These are phyloP conservation scores for Megalopta genalis DNA, from an alignment of 1,140 invertebrate genomes.

Conservation along the genomic window DNA sequence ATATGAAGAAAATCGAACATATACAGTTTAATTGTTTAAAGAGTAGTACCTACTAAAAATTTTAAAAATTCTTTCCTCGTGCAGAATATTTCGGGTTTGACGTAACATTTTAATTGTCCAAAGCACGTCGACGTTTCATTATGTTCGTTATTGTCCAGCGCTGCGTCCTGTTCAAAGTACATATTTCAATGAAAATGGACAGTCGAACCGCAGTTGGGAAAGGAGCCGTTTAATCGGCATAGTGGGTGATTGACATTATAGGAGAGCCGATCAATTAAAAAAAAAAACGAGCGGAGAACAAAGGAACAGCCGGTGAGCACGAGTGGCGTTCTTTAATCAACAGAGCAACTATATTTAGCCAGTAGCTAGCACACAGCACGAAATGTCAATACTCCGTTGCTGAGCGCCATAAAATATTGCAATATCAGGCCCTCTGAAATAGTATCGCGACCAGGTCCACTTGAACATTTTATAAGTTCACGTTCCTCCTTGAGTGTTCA, in stretches of 20 bases:
- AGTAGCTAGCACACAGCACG: constrained; percentile 13
- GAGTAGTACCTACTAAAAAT: no score
- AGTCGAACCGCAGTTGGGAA: background rate
- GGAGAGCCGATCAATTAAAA: background rate
- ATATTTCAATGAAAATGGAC: background rate
- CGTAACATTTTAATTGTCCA: background rate
- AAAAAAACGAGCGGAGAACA: background rate
- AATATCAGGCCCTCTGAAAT: background rate
- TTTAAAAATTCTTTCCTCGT: no score
- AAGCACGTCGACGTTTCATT: background rate
- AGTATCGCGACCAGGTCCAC: background rate
- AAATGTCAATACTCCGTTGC: constrained; percentile 38
- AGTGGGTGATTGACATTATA: background rate
- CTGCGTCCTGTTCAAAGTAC: background rate
- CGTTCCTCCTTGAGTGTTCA: background rate
- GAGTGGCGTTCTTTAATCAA: constrained; percentile 20
- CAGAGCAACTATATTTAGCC: constrained; percentile 34
- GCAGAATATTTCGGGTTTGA: background rate
- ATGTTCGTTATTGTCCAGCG: background rate
- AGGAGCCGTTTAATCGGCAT: background rate
- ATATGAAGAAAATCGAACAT: no score
- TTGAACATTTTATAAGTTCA: background rate
- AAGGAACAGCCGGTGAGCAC: background rate
- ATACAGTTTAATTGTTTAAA: no score
- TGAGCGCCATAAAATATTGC: constrained; percentile 8